Percentiles rank a stretch among this genome's conserved stretches.
These are phyloP conservation scores for Archips xylosteana DNA, from an alignment of 2,888 invertebrate genomes.

Conservation along the genomic window DNA sequence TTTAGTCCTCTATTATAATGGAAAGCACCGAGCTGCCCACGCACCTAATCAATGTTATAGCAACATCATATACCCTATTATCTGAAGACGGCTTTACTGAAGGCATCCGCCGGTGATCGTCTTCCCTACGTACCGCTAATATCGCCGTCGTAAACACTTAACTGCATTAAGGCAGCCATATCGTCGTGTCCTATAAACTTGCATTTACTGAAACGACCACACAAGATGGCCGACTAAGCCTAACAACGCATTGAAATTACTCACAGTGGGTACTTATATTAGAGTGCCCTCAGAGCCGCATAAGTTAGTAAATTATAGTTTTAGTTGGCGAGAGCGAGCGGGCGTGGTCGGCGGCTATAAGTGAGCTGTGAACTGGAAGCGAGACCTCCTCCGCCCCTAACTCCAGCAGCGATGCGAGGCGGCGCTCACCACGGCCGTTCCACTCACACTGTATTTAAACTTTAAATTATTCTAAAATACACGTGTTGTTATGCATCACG, in stretches of 20 bases:
- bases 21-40: constrained; percentile 40
- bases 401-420: constrained; percentile 3
- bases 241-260: constrained; percentile 20
- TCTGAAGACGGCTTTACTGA: constrained; percentile 43
- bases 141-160: constrained; percentile 40
- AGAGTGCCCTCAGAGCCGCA: constrained; percentile 35
- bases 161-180: constrained; percentile 34
- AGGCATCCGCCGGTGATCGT: constrained; percentile 40
- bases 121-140: constrained; percentile 31
- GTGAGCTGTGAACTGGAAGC: constrained; percentile 14
- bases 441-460: not conserved
- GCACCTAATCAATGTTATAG: constrained; percentile 48
- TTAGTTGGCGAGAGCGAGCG: constrained; percentile 34
- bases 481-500: not conserved
- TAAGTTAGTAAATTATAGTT: constrained; percentile 41
- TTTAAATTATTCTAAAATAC: not conserved
- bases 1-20: constrained; percentile 41
- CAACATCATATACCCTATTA: constrained; percentile 45
- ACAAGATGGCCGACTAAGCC: constrained; percentile 32
- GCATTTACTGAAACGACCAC: constrained; percentile 17
- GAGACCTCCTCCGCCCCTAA: constrained; percentile 11
- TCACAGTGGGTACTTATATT: constrained; percentile 21
- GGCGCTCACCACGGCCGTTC: constrained; percentile 17
- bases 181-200: constrained; percentile 31
- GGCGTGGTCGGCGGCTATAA: constrained; percentile 23